A percentile compares a stretch with the other conserved stretches of the same genome.
phyloP scores from a whole-genome alignment of 2,113 vertebrate genomes.

The Manacus vitellinus region DNA sequence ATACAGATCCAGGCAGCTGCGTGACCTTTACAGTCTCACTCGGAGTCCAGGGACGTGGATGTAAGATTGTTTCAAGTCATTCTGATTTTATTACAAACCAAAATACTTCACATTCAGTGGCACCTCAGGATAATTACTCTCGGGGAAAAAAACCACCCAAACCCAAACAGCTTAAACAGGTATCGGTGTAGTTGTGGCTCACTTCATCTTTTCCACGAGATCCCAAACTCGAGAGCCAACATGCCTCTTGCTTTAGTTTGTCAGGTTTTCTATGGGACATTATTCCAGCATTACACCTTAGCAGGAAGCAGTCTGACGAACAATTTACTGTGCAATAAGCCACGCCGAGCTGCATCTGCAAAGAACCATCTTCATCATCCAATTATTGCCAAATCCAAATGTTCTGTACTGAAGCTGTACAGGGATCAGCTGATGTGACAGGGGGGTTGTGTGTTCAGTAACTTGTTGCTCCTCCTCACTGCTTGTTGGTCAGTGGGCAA shows the following conservation, averaged over 20 bases:
- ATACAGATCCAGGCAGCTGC: background rate
- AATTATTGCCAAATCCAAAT: fast-evolving
- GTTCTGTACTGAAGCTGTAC: background rate
- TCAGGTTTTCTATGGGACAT: background rate
- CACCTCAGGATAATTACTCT: background rate
- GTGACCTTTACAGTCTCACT: background rate
- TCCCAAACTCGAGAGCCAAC: background rate
- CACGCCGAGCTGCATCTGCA: background rate
- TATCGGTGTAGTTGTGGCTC: background rate
- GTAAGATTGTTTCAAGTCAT: background rate
- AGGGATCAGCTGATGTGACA: fast-evolving
- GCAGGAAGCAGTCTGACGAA: background rate
- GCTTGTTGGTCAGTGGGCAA: background rate
- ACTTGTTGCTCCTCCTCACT: background rate
- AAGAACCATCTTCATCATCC: background rate
- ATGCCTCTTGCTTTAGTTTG: background rate
- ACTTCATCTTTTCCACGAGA: background rate
- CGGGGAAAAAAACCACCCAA: background rate
- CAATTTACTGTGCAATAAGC: background rate
- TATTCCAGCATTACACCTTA: background rate
- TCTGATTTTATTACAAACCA: slow-evolving; percentile 50
- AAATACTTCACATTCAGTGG: background rate
- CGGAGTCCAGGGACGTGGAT: fast-evolving
- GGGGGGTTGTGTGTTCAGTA: background rate
- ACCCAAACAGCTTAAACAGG: background rate